Evolutionary conservation across 2,888 invertebrate species (phyloP).

Genomic region (Atrina japonica): DNA sequence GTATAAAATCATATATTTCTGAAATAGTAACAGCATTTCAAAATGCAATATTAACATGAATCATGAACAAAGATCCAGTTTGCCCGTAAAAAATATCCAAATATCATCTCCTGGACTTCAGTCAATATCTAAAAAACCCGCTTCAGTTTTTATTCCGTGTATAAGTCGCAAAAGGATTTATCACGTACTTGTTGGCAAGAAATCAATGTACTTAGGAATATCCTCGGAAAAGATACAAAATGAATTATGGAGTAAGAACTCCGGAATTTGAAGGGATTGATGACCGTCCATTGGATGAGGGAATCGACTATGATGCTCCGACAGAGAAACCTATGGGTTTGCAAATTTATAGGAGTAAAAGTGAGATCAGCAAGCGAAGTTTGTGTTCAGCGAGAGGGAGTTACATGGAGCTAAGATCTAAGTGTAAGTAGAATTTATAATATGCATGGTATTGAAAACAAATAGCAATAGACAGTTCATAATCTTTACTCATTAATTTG

Average conservation of each 20-base stretch:
- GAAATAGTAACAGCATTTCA: no score
- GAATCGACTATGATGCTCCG: slow-evolving; percentile 15
- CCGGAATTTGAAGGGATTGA: slow-evolving; percentile 7
- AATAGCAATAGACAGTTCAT: background rate
- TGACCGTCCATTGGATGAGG: slow-evolving; percentile 19
- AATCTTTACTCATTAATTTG: background rate
- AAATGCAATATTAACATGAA: no score
- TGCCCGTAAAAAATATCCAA: no score
- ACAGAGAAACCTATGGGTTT: background rate
- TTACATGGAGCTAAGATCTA: slow-evolving; percentile 21
- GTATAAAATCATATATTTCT: no score
- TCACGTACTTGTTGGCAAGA: no score
- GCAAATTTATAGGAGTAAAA: background rate
- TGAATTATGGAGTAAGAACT: slow-evolving; percentile 25
- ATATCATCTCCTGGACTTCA: no score
- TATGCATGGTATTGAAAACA: background rate
- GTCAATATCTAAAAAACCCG: no score
- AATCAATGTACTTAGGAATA: no score
- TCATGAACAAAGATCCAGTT: no score
- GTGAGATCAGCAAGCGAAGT: slow-evolving; percentile 19
- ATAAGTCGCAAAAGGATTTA: no score
- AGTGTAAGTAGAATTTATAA: slow-evolving; percentile 10
- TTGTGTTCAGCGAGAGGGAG: slow-evolving; percentile 20
- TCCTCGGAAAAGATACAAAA: background rate
- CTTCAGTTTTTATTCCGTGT: no score